Evolutionary conservation across 1,140 invertebrate genomes (phyloP).

Genomic region (Ceratosolen fusciceps): DNA sequence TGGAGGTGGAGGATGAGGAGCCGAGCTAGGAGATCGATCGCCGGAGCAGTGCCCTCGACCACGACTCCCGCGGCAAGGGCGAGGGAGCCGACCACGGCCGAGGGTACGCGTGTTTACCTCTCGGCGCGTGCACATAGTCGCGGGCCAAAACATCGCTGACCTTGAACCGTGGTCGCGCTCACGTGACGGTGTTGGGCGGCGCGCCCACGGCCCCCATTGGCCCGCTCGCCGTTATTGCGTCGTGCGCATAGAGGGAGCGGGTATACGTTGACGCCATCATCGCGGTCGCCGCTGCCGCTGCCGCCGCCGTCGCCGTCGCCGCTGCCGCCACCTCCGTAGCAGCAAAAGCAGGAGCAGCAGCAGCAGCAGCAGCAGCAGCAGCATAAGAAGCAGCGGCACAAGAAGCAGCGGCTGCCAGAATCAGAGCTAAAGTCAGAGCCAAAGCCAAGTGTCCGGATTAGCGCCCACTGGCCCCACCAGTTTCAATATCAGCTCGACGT

Average conservation of each 20-base stretch:
- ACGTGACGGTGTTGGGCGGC: slow-evolving; percentile 26
- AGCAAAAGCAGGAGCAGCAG: too few relatives aligned
- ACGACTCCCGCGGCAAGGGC: neutral
- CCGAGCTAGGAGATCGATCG: neutral
- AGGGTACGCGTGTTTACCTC: slow-evolving; percentile 6
- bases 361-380: too few relatives aligned
- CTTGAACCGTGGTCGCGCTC: slow-evolving; percentile 64
- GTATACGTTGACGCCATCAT: neutral
- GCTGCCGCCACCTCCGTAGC: slow-evolving; percentile 12
- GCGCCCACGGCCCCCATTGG: slow-evolving; percentile 60
- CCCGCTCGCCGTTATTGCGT: slow-evolving; percentile 41
- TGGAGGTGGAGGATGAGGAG: too few relatives aligned
- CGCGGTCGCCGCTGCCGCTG: neutral
- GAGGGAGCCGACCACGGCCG: slow-evolving; percentile 7
- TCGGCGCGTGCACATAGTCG: neutral
- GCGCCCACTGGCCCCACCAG: too few relatives aligned
- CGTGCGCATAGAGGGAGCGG: slow-evolving; percentile 47
- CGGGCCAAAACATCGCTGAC: slow-evolving; percentile 73
- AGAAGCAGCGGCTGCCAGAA: too few relatives aligned
- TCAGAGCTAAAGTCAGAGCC: too few relatives aligned
- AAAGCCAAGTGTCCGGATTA: too few relatives aligned
- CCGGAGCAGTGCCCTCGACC: neutral
- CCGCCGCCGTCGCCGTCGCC: neutral
- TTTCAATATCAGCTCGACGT: too few relatives aligned
- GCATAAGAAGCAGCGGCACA: too few relatives aligned